Conservation (phyloP, 2,888 invertebrate genomes). For the Chromoteleia sp. region DNA sequence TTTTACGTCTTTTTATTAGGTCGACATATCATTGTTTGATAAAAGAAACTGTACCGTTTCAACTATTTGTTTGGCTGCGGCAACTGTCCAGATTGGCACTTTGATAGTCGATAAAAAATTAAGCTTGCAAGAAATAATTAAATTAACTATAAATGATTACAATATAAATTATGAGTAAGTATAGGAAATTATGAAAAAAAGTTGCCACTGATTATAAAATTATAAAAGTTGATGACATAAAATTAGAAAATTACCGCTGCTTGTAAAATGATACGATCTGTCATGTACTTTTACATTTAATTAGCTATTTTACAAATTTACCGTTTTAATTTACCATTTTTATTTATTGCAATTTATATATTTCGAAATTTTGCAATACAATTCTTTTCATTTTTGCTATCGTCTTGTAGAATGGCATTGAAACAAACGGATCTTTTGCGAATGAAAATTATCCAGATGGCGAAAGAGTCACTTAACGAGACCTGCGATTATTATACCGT, state of each 20-base stretch:
- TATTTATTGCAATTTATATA: too few relatives aligned
- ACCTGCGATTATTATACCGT: background rate
- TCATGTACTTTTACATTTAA: too few relatives aligned
- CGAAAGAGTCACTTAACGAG: background rate
- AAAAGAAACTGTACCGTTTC: conserved; percentile 14
- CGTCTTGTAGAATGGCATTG: background rate
- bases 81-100: conserved; percentile 4
- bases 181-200: background rate
- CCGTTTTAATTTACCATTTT: too few relatives aligned
- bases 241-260: too few relatives aligned
- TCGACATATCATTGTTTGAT: conserved; percentile 16
- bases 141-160: background rate
- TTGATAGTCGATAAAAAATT: background rate
- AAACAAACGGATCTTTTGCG: background rate
- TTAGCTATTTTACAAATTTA: too few relatives aligned
- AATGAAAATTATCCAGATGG: conserved; percentile 7
- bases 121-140: background rate
- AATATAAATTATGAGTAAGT: conserved; percentile 18
- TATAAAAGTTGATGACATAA: too few relatives aligned
- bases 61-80: conserved; percentile 20
- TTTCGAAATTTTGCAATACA: too few relatives aligned
- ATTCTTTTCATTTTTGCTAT: too few relatives aligned
- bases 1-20: conserved; percentile 11
- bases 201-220: background rate
- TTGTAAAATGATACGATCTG: too few relatives aligned